Evolutionary conservation across 2,888 invertebrate genomes (phyloP).

Genomic region (Acronicta leporina): DNA sequence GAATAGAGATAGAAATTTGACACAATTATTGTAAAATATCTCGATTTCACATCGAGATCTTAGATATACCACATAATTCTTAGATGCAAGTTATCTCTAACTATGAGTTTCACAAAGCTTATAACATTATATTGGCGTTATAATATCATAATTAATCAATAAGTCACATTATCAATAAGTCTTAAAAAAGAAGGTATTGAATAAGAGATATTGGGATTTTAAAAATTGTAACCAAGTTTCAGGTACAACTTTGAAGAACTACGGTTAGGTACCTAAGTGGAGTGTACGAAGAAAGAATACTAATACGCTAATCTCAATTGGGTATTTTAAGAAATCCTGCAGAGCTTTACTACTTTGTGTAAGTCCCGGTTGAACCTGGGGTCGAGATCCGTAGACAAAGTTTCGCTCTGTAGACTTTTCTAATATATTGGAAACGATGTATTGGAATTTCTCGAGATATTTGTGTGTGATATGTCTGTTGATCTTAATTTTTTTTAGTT

Average conservation of each 20-base stretch:
- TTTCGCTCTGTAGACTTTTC: constrained; percentile 6
- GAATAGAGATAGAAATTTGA: too few relatives aligned
- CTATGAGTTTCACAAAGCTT: not conserved
- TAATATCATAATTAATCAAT: not conserved
- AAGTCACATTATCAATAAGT: too few relatives aligned
- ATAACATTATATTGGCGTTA: not conserved
- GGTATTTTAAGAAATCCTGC: constrained; percentile 21
- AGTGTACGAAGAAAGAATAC: constrained; percentile 22
- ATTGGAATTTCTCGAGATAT: not conserved
- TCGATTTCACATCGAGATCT: too few relatives aligned
- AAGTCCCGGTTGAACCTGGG: constrained; percentile 14
- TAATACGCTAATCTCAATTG: constrained; percentile 23
- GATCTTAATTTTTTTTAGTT: too few relatives aligned
- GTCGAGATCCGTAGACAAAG: constrained; percentile 11
- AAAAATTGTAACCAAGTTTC: constrained; percentile 12
- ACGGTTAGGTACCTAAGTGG: constrained; percentile 1
- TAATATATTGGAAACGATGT: constrained; percentile 1
- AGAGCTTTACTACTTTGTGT: constrained; percentile 27
- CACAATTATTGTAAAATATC: too few relatives aligned
- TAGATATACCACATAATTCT: too few relatives aligned
- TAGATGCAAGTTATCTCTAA: too few relatives aligned
- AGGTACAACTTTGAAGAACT: constrained; percentile 11
- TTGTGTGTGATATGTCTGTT: too few relatives aligned
- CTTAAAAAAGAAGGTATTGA: too few relatives aligned
- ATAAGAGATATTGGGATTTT: not conserved